Base-by-base conservation (phyloP, 1,140 invertebrate species). In the Copidosoma floridanum region DNA sequence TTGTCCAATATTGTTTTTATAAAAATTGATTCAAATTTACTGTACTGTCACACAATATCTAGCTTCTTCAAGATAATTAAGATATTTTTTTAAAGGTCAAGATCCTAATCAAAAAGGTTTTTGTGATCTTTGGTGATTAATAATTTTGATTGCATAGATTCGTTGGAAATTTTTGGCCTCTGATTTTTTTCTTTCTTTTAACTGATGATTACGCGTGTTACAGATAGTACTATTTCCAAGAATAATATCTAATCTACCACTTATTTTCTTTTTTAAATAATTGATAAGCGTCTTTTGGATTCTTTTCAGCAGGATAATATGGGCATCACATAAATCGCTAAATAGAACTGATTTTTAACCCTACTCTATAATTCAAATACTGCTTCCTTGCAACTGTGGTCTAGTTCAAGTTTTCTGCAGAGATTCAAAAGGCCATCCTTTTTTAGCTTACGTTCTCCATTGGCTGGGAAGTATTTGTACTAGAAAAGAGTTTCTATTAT, bases 391-490 rank as follows among this genome's bases (percentile, higher is more conserved):
- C 83, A 84, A 56, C 88, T 85, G 37, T 91, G 89, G 37, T 89
- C 86, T 3, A 94, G 81, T 75, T 93, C 89, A 54, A 94, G 82
- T 57, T 91, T 86, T 52, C 87, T 83, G 72, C 92, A 94, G 1
- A 94, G 81, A 32, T 83, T 79, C 14, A 82, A 71, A 35, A 93
- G 80, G 37, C 89, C 88, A 26, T 82, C 77, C 65, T 82, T 82
- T 70, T 87, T 85, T 32, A 94, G 73, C 64, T 85, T 82, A 64
- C 88, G 88, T 66, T 84, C 80, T 58, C 86, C 85, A 68, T 85
- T 82, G 66, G 81, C 77, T 74, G 92, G 86, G 81, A 90, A 92
- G 67, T 88, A 91, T 72, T 90, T 85, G 76, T 93, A 94, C 65
- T 89, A 69, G 86, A 85, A 66, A 88, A 86, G 58, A 94, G 83